Conservation (phyloP, 1,140 invertebrate genomes). For the Charaxes varanes region DNA sequence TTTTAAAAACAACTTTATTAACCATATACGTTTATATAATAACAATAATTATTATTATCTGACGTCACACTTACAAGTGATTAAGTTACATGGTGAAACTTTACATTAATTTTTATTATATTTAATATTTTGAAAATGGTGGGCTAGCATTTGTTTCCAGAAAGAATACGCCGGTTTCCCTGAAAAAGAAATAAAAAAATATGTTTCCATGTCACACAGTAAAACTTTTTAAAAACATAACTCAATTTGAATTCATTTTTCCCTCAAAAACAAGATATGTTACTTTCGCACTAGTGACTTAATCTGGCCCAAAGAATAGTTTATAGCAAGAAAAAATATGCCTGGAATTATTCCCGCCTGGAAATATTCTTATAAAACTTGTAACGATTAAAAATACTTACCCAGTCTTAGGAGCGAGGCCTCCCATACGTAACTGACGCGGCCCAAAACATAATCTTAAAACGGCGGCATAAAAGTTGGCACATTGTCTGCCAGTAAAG, state of each 20-base stretch:
- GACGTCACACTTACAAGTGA: not conserved
- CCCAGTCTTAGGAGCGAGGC: constrained; percentile 40
- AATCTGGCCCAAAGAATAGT: too few species aligned
- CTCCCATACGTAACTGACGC: constrained; percentile 37
- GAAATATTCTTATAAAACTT: too few species aligned
- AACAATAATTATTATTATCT: too few species aligned
- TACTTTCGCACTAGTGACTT: too few species aligned
- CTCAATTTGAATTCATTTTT: not conserved
- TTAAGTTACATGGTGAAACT: not conserved
- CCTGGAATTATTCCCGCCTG: too few species aligned
- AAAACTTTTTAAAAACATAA: not conserved
- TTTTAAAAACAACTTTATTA: not conserved
- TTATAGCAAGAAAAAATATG: too few species aligned
- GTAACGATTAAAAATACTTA: constrained; percentile 25
- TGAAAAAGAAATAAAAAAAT: constrained; percentile 20
- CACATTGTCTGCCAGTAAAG: constrained; percentile 40
- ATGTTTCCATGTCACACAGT: not conserved
- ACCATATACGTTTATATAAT: not conserved
- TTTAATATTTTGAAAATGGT: constrained; percentile 47
- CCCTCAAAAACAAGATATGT: not conserved
- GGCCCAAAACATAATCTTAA: constrained; percentile 25
- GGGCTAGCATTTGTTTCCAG: constrained; percentile 52
- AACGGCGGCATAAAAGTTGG: constrained; percentile 36
- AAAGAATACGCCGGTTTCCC: constrained; percentile 50
- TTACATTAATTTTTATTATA: too few species aligned